A percentile compares a stretch with the other conserved stretches of the same genome.
These are phyloP conservation scores for Drosophila rellima DNA, from an alignment of 2,888 invertebrate genomes.

Conservation along the genomic window DNA sequence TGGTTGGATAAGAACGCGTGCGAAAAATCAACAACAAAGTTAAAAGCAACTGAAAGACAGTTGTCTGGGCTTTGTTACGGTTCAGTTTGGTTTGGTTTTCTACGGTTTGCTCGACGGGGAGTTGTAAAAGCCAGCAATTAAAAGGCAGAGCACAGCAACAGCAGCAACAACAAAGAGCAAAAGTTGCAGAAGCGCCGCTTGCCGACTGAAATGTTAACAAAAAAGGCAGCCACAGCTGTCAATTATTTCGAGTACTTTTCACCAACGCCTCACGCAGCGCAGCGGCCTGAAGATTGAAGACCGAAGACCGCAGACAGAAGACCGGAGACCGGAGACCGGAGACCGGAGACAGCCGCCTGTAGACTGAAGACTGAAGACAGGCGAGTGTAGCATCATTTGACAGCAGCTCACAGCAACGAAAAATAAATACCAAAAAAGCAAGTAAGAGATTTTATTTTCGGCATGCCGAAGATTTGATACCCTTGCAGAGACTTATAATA, in stretches of 20 bases:
- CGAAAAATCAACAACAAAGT: constrained; percentile 66
- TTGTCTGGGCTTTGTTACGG: constrained; percentile 19
- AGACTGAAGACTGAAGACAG: constrained; percentile 36
- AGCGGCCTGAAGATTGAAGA: constrained; percentile 17
- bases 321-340: constrained; percentile 25
- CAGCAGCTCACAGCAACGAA: constrained; percentile 44
- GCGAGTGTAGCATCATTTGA: constrained; percentile 46
- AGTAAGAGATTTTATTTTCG: neutral
- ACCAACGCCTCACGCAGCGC: constrained; percentile 82
- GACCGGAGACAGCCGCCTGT: constrained; percentile 41
- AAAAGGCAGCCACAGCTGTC: constrained; percentile 82
- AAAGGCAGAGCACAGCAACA: constrained; percentile 63
- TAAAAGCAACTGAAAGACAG: constrained; percentile 27
- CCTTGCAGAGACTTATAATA: neutral
- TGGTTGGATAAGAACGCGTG: constrained; percentile 51
- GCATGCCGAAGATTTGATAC: neutral
- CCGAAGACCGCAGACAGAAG: constrained; percentile 25
- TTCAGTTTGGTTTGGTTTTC: neutral
- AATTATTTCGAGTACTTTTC: constrained; percentile 83
- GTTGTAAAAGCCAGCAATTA: constrained; percentile 78
- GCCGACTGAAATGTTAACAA: constrained; percentile 65
- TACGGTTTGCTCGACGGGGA: constrained; percentile 64
- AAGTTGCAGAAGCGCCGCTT: constrained; percentile 61
- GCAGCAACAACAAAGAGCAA: constrained; percentile 36
- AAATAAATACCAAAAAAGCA: constrained; percentile 1